Base-by-base conservation (phyloP, 1,140 invertebrate genomes). In the Periplaneta americana region DNA sequence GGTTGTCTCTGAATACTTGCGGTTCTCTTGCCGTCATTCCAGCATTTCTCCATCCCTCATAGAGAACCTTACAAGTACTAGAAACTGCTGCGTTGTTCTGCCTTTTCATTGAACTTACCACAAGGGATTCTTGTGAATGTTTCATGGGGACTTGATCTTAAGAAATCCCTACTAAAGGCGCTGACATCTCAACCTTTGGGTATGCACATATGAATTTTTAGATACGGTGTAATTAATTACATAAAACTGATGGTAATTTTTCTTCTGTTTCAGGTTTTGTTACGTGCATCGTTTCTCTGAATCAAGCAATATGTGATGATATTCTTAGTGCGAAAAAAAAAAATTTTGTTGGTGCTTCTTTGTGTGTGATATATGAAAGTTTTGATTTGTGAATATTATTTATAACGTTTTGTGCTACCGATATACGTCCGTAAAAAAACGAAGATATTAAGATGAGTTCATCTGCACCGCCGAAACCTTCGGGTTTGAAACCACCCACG, bases 401-500 rank as follows among this genome's bases (percentile, higher is more conserved):
- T 66, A 1, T 66, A 66, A 28, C 48, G 48, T n/a, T 8, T 11
- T 3, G n/a, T 28, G 13, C 13, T 28, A 66, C 48, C 3, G 48
- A 66, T n/a, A 66, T 66, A 66, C 48, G 48, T 28, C 48, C 48
- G 22, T n/a, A 28, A 77, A 22, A 4, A 33, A 34, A 33, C 75
- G n/a, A 33, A 31, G 31, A 77, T 18, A 22, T 31, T 28, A 66
- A 66, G 4, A 66, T 66, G 48, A 66, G 48, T n/a, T 66, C 48
- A 28, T n/a, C 80, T 48, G 66, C 75, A 22, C 35, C 37, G 83
- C 86, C 87, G 18, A 89, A 88, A 83, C 89, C 88, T 80, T 92
- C 92, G 9, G 91, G 91, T 3, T 84, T 93, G 48, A 90, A 90
- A 82, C 91, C 89, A 48, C 92, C 91, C n/a, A 89, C 90, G 22